Conservation (phyloP, 2,113 vertebrate species). For the Rhombomys opimus region DNA sequence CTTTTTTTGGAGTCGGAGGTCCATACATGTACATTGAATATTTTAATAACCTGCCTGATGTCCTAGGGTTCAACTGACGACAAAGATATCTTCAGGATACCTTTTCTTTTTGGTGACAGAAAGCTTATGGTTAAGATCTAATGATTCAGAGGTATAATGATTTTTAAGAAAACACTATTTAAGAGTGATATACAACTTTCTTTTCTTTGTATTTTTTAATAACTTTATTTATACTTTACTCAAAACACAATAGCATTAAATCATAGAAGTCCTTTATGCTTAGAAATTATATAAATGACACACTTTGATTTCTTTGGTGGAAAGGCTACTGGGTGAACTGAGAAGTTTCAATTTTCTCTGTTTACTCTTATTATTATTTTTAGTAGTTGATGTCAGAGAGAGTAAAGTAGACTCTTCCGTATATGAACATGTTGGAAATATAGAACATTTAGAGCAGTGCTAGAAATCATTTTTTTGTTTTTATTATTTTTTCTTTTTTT, state of each 20-base stretch:
- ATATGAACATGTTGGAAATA: neutral
- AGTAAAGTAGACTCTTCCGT: neutral
- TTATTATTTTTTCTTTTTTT: neutral
- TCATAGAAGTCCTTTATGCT: constrained; percentile 14
- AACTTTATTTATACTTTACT: neutral
- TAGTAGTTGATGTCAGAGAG: neutral
- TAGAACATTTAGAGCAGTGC: neutral
- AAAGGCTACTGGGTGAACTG: neutral
- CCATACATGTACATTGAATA: neutral
- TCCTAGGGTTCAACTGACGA: neutral
- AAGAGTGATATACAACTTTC: neutral
- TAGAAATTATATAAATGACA: neutral
- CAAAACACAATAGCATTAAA: neutral
- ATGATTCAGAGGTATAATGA: neutral
- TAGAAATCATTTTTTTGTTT: neutral
- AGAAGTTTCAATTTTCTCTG: neutral
- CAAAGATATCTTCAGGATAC: constrained; percentile 4
- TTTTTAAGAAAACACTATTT: neutral
- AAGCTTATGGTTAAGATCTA: neutral
- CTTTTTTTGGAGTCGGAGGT: neutral
- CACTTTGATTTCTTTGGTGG: constrained; percentile 18
- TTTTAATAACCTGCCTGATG: constrained; percentile 33
- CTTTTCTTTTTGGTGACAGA: neutral
- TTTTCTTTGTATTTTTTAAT: neutral
- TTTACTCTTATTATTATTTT: neutral